These are phyloP conservation scores for Semicossyphus pulcher DNA, from an alignment of 2,113 vertebrate species.

Conservation along the genomic window DNA sequence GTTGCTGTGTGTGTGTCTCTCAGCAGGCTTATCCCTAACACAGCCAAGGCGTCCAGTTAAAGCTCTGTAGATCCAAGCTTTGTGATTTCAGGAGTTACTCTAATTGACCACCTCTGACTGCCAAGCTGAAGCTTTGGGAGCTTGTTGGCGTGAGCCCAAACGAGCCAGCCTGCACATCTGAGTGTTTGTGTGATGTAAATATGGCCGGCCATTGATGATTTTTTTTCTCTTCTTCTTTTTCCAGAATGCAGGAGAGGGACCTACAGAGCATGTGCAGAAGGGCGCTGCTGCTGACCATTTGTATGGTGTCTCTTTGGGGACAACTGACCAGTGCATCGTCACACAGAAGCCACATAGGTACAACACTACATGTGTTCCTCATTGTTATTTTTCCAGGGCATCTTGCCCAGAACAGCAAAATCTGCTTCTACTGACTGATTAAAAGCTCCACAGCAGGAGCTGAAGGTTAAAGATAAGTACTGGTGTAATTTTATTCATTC, in stretches of 20 bases:
- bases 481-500: neutral
- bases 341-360: slow-evolving; percentile 92
- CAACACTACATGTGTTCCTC: slow-evolving; percentile 22
- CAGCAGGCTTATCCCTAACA: slow-evolving; percentile 29
- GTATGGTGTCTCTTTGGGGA: slow-evolving; percentile 90
- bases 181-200: slow-evolving; percentile 28
- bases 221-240: slow-evolving; percentile 4
- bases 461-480: slow-evolving; percentile 1
- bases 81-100: slow-evolving; percentile 48
- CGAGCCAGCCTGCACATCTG: neutral
- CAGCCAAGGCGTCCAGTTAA: slow-evolving; percentile 5
- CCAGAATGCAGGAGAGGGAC: slow-evolving; percentile 90
- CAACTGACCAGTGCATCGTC: slow-evolving; percentile 87
- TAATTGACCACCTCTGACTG: slow-evolving; percentile 56
- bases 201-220: slow-evolving; percentile 10
- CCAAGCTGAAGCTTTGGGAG: slow-evolving; percentile 33
- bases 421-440: slow-evolving; percentile 1
- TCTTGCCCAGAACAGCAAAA: neutral
- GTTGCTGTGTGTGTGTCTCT: neutral
- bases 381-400: slow-evolving; percentile 6
- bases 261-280: slow-evolving; percentile 87
- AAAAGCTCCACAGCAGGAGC: neutral
- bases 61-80: slow-evolving; percentile 32
- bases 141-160: slow-evolving; percentile 25
- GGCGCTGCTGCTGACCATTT: slow-evolving; percentile 88